Evolutionary conservation across 2,888 invertebrate species (phyloP).

Genomic region (Molorchus minor): DNA sequence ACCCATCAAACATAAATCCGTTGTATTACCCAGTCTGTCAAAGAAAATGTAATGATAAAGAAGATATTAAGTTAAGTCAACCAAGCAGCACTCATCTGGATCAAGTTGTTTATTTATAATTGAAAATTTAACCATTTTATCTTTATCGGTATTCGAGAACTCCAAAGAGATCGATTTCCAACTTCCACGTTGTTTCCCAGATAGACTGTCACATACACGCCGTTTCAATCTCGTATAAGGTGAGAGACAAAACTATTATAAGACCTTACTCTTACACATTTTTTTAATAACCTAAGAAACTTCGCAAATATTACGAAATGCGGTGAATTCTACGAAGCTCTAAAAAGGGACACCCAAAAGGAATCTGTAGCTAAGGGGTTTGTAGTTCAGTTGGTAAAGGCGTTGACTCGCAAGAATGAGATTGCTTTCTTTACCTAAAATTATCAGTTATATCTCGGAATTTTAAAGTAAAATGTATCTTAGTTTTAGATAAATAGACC

Average conservation of each 20-base stretch:
- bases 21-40: conserved; percentile 2
- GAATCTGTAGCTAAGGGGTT: too few species aligned
- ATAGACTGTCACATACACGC: background rate
- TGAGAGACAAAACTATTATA: too few species aligned
- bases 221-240: background rate
- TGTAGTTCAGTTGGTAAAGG: too few species aligned
- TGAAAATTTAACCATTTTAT: conserved; percentile 24
- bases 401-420: too few species aligned
- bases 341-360: too few species aligned
- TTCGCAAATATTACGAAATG: background rate
- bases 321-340: too few species aligned
- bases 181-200: background rate
- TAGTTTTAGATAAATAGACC: too few species aligned
- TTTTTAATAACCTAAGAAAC: background rate
- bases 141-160: conserved; percentile 20
- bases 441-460: too few species aligned
- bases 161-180: conserved; percentile 21
- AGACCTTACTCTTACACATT: too few species aligned
- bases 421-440: too few species aligned
- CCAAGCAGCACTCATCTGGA: conserved; percentile 27
- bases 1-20: conserved; percentile 25
- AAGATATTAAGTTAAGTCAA: conserved; percentile 27
- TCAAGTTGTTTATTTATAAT: conserved; percentile 31
- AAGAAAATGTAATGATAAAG: conserved; percentile 25
- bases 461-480: too few species aligned